Evolutionary conservation across 2,888 invertebrate genomes (phyloP), one percentile per base, ranked within the genome.

Genomic region (Apocheima hispidaria): DNA sequence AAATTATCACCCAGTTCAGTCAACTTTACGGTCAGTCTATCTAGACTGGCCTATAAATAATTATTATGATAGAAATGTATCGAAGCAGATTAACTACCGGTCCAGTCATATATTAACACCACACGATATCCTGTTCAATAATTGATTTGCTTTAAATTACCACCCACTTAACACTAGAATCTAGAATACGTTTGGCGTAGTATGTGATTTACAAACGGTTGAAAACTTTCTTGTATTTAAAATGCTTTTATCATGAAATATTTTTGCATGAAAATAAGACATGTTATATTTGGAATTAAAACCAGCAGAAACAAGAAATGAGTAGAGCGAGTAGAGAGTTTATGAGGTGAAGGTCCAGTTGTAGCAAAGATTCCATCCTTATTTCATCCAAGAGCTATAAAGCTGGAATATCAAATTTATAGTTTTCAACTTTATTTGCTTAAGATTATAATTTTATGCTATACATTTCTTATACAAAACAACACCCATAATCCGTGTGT

Each of bases 101-200:
- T 65, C n/a, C 56, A 63, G 66, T 70, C 69, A 66, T 65, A 63
- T 63, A 65, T 71, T 59, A 55, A 46, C 21, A 33, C 23, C 57
- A 62, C 28, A 57, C 48, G 28, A 69, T 69, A 71, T 76, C 71
- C 77, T 74, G 77, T 72, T 77, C 57, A 51, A 58, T 68, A 68
- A 70, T 65, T 72, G 62, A 51, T 54, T 56, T 33, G 53, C 16
- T 61, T 61, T 60, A 57, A 61, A 54, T 49, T 50, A 43, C 44
- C 40, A 20, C 50, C 53, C 49, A 56, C 44, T 30, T 55, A 44
- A 43, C 54, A 51, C 55, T 51, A 54, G 33, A 41, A 60, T 54
- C 41, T 49, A 14, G 48, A 46, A 41, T 49, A 49, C 20, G 33
- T 26, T 41, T 59, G 4, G 41, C 18, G 38, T 30, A 12, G 36